A percentile compares a stretch with the other conserved stretches of the same genome.
Conservation (phyloP, 1,140 invertebrate species). For the Xylocopa sonorina region DNA sequence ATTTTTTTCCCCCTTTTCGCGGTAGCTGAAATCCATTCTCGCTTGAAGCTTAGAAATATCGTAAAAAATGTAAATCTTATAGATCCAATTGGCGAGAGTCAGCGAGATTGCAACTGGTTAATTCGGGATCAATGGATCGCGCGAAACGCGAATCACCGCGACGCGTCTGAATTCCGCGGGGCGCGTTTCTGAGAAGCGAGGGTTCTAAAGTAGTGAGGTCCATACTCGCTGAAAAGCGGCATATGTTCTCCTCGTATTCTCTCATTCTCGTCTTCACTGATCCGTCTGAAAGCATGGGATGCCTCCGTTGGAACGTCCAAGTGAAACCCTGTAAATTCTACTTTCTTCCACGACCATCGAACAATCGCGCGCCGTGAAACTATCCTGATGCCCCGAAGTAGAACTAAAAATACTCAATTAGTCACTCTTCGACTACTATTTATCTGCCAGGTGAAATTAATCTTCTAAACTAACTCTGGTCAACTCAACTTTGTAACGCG, state of each 20-base stretch:
- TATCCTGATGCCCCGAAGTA: too few relatives aligned
- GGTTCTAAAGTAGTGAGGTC: constrained; percentile 9
- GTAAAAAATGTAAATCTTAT: too few relatives aligned
- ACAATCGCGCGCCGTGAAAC: background rate
- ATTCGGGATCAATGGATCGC: constrained; percentile 14
- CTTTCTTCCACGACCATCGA: background rate
- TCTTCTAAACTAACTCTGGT: too few relatives aligned
- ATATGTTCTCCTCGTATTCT: background rate
- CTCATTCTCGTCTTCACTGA: constrained; percentile 2
- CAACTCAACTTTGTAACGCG: background rate
- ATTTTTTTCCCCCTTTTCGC: too few relatives aligned
- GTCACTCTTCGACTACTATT: too few relatives aligned
- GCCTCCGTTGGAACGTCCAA: background rate
- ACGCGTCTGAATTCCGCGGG: constrained; percentile 11
- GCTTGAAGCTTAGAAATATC: too few relatives aligned
- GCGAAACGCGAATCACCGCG: background rate
- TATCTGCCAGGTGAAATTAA: too few relatives aligned
- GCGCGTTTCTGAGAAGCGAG: constrained; percentile 26
- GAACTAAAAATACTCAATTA: background rate
- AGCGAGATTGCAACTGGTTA: too few relatives aligned
- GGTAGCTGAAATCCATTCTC: too few relatives aligned
- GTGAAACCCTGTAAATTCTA: background rate
- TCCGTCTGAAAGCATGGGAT: background rate
- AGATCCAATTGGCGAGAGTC: too few relatives aligned
- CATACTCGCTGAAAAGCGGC: constrained; percentile 2